Base-by-base conservation (phyloP, 2,888 invertebrate species). In the Conistra vaccinii region DNA sequence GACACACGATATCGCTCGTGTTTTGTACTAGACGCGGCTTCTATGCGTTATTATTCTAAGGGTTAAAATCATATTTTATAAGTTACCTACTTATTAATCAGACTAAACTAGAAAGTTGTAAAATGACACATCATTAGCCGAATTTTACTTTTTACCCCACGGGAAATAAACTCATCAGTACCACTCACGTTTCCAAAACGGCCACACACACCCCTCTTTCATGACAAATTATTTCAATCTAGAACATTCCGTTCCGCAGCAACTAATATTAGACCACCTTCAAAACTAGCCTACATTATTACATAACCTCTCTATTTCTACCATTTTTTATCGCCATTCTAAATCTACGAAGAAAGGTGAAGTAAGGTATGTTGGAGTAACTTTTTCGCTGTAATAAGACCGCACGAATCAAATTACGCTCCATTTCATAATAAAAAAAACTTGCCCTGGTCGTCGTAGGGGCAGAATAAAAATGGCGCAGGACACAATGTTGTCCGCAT, bases 281-380 rank as follows among this genome's bases (percentile, higher is more conserved):
- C 42, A 69, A 63, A 78, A 53, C 26, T 14, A 35, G n/a, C 6
- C 7, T 23, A 42, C 2, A n/a, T 39, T 32, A 42, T 78, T 73
- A 73, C 20, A 57, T 67, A 78, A 80, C 51, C 17, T 3, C 3
- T 12, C 57, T 51, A 73, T 62, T 67, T 69, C 26, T 12, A 26
- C 42, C 20, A 51, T 23, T 57, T 65, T 58, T 26, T 72, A 82
- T 78, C 66, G 20, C 6, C 4, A 12, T 39, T 73, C 58, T 26
- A 51, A 73, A 81, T 82, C 78, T 51, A 67, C 17, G 51, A 53
- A 26, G 51, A 23, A 63, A 65, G 55, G 29, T 60, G 61, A 26
- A 6, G 32, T 62, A 51, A 45, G 45, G 3, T 23, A 17, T n/a
- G 10, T 42, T 39, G 26, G 7, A 9, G 39, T 26, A 62, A 26